Evolutionary conservation across 2,888 invertebrate genomes (phyloP), one percentile per base, ranked within the genome.

Genomic region (Anorthoa munda): DNA sequence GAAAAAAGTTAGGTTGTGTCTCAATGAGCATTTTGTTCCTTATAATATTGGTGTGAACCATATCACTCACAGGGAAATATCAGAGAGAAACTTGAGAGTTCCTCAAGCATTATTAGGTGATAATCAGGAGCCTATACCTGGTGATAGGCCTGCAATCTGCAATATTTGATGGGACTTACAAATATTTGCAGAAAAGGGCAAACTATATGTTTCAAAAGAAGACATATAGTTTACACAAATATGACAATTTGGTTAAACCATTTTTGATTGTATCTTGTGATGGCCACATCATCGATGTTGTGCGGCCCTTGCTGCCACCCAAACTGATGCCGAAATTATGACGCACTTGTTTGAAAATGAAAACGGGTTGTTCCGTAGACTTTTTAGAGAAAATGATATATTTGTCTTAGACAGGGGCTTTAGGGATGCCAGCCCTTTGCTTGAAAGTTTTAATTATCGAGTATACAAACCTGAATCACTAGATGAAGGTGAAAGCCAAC

Each of bases 71-170:
- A 63, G n/a, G 39, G 65, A 39, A 65, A 65, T 53, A 53, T n/a
- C 65, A n/a, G 51, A 65, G 7, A 65, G 65, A 39, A 65, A 65
- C 65, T 53, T 53, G n/a, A 53, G 39, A 53, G 65, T 65, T 65
- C 51, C 65, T 31, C 65, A 53, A 65, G 31, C 39, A 65, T 53
- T 65, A 31, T 65, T 65, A 39, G n/a, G 65, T 65, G 53, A 39
- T 51, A 17, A 17, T 65, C 17, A 65, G 1, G 39, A 65, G 53
- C 9, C 26, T 65, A 53, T 39, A 65, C 39, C 53, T 53, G 21
- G 53, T 21, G 65, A 65, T 53, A 65, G 64, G 64, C 39, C 51
- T 5, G 53, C 64, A 31, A 64, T 64, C 18, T n/a, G 51, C 53
- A 53, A 65, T 65, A 39, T 65, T 65, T 65, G 65, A 65, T 39